Evolutionary conservation across 1,140 invertebrate species (phyloP), one percentile per base, ranked within the genome.

Genomic region (Listronotus oregonensis): DNA sequence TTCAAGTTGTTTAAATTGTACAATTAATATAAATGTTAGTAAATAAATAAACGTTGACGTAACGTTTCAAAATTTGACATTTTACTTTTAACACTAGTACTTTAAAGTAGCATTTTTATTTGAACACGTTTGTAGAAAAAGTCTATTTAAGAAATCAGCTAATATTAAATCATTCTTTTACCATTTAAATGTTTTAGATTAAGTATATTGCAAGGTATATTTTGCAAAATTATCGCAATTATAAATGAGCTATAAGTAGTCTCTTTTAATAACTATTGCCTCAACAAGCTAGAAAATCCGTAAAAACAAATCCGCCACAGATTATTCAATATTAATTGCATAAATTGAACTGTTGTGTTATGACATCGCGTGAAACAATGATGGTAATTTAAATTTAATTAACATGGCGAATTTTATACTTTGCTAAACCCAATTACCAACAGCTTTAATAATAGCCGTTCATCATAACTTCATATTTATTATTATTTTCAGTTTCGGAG

Each of bases 271-370:
- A 55, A 18, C 8, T 14, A n/a, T 59, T 59, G 43, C 44, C 47
- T 59, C 44, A 59, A 5, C 31, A 12, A 58, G 31, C 56, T 58
- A 58, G 56, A 58, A 58, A 58, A 58, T 49, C 56, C 44, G 40
- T 47, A 59, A 59, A 59, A 59, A 59, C 46, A 14, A 59, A 59
- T 59, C 56, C 17, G 34, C 21, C 43, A 47, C 56, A 39, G 56
- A 59, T 59, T 59, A 59, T 59, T 59, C 56, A 59, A 59, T 40
- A 47, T 18, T 31, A 47, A 59, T 47, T 59, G 47, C 43, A 59
- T 12, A 59, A 59, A 59, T 49, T 47, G 43, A 47, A 47, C n/a
- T 6, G 43, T 31, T 21, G 18, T 42, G 46, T 59, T 59, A 59
- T 59, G 56, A 59, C 56, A 59, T 43, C 12, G 56, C 56, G 15